These are phyloP conservation scores for Triops cancriformis DNA, from an alignment of 1,140 invertebrate species.

Conservation along the genomic window DNA sequence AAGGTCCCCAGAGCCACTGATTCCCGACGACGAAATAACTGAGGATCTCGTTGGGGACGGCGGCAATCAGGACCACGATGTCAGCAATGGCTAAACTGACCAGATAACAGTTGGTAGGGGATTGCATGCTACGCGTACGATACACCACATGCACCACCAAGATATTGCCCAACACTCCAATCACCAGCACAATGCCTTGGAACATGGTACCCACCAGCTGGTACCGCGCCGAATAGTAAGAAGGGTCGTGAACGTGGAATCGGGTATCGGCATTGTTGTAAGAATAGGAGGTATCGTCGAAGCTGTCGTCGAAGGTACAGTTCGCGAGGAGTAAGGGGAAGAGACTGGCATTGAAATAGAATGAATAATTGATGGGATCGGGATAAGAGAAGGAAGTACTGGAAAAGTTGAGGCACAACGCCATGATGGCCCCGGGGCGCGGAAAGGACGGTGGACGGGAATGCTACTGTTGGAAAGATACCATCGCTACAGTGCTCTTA, in stretches of 20 bases:
- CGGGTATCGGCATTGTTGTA: background rate
- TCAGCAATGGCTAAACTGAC: conserved; percentile 53
- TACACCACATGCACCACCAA: conserved; percentile 48
- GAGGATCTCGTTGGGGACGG: conserved; percentile 51
- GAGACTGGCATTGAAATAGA: background rate
- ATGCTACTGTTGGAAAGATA: background rate
- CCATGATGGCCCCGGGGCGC: background rate
- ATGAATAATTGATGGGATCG: background rate
- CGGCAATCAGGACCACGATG: conserved; percentile 47
- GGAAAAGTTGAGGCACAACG: background rate
- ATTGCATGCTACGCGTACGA: conserved; percentile 45
- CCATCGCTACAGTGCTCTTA: background rate
- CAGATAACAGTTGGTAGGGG: conserved; percentile 55
- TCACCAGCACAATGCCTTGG: conserved; percentile 47
- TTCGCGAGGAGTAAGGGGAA: background rate
- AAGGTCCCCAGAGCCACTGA: conserved; percentile 51
- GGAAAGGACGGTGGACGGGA: background rate
- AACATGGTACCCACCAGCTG: conserved; percentile 49
- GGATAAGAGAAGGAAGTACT: background rate
- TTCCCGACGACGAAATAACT: conserved; percentile 49
- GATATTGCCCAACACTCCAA: conserved; percentile 50
- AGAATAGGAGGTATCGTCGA: background rate
- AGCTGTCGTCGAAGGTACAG: background rate
- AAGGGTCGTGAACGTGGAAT: conserved; percentile 29
- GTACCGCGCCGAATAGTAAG: conserved; percentile 45